Evolutionary conservation across 2,888 invertebrate species (phyloP).

Genomic region (Germaria angustata): DNA sequence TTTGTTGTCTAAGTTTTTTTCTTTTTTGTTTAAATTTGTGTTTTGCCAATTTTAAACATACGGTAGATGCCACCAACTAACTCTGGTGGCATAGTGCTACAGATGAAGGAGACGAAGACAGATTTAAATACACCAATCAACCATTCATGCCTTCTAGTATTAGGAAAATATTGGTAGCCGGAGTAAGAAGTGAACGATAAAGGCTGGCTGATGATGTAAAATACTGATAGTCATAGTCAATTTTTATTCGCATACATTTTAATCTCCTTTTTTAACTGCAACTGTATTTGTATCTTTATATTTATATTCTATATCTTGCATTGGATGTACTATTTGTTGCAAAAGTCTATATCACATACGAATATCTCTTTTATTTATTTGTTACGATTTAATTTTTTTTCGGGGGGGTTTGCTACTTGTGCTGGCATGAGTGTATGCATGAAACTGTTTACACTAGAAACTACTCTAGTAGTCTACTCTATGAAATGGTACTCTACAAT

Average conservation of each 20-base stretch:
- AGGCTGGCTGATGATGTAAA: slow-evolving; percentile 51
- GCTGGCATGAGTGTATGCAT: slow-evolving; percentile 35
- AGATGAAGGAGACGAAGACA: not conserved
- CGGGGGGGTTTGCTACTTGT: slow-evolving; percentile 41
- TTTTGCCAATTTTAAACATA: slow-evolving; percentile 39
- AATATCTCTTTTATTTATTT: slow-evolving; percentile 50
- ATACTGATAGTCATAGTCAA: slow-evolving; percentile 56
- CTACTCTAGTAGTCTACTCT: slow-evolving; percentile 32
- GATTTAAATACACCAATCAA: not conserved
- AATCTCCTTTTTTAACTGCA: slow-evolving; percentile 28
- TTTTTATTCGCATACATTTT: slow-evolving; percentile 44
- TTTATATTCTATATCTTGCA: slow-evolving; percentile 37
- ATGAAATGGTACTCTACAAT: slow-evolving; percentile 49
- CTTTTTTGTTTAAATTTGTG: slow-evolving; percentile 32
- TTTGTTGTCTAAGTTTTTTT: not conserved
- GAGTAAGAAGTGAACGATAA: not conserved
- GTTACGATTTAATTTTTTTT: slow-evolving; percentile 25
- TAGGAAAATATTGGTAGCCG: not conserved
- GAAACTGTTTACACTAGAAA: slow-evolving; percentile 60
- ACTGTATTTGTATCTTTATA: not conserved
- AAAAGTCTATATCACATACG: slow-evolving; percentile 44
- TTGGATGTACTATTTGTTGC: slow-evolving; percentile 13
- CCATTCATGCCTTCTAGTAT: not conserved
- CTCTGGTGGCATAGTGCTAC: not conserved
- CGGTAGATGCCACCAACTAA: not conserved